Percentiles rank a stretch among this genome's conserved stretches.
Conservation (phyloP, 1,140 invertebrate species). For the Drosophila willistoni region DNA sequence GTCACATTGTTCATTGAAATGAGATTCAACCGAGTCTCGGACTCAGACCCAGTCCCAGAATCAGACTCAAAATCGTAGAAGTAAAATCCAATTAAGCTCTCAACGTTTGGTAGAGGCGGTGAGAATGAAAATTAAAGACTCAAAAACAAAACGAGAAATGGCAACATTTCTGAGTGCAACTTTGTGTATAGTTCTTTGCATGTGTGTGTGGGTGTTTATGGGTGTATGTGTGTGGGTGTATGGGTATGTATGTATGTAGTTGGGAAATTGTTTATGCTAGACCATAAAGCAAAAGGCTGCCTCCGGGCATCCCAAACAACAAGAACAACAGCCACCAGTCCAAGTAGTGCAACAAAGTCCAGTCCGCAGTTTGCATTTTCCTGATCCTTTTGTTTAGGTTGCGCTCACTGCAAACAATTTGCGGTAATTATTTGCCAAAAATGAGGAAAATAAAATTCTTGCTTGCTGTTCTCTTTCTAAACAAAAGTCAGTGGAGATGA, state of each 20-base stretch:
- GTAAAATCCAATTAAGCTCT: slow-evolving; percentile 17
- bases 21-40: not conserved
- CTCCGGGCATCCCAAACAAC: slow-evolving; percentile 5
- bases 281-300: slow-evolving; percentile 15
- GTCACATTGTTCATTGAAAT: slow-evolving; percentile 5
- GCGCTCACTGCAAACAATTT: slow-evolving; percentile 18
- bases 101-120: slow-evolving; percentile 2
- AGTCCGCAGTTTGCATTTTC: slow-evolving; percentile 4
- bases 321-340: not conserved
- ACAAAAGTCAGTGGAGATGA: not conserved
- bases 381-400: slow-evolving; percentile 5
- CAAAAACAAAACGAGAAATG: slow-evolving; percentile 8
- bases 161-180: slow-evolving; percentile 17
- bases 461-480: not conserved
- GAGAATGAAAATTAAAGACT: slow-evolving; percentile 9
- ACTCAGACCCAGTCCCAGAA: not conserved
- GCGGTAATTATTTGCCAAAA: slow-evolving; percentile 18
- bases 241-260: not conserved
- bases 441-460: not conserved
- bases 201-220: not conserved
- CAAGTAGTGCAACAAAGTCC: slow-evolving; percentile 10
- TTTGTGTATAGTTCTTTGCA: not conserved
- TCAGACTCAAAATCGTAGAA: not conserved
- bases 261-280: slow-evolving; percentile 9
- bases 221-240: not conserved